A percentile compares a stretch with the other conserved stretches of the same genome.
Conservation (phyloP, 2,888 invertebrate genomes). For the Sericinus montela region DNA sequence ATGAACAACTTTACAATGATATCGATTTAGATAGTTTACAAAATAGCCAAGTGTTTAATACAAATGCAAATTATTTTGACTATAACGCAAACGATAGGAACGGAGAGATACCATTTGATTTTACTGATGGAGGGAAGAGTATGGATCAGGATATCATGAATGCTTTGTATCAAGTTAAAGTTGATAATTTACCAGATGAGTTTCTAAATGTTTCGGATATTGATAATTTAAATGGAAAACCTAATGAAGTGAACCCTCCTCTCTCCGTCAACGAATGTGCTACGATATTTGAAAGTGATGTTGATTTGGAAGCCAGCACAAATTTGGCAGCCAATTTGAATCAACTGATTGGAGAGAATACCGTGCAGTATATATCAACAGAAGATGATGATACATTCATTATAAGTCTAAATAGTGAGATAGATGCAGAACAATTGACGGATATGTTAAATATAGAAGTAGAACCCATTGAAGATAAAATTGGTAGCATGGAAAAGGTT, state of each 20-base stretch:
- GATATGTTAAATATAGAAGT: slow-evolving; percentile 68
- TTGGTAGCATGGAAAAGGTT: slow-evolving; percentile 14
- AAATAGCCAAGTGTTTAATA: slow-evolving; percentile 55
- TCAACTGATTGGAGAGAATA: slow-evolving; percentile 68
- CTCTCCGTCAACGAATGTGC: slow-evolving; percentile 63
- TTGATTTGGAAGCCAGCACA: slow-evolving; percentile 67
- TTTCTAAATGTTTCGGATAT: slow-evolving; percentile 46
- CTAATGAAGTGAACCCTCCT: slow-evolving; percentile 33
- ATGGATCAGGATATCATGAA: slow-evolving; percentile 66
- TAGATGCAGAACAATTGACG: slow-evolving; percentile 64
- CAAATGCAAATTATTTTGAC: slow-evolving; percentile 48
- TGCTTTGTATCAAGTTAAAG: slow-evolving; percentile 50
- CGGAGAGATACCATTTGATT: slow-evolving; percentile 55
- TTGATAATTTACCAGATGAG: slow-evolving; percentile 54
- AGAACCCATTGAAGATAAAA: slow-evolving; percentile 34
- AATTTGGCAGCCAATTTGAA: slow-evolving; percentile 69
- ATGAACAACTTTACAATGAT: slow-evolving; percentile 64
- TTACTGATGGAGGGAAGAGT: slow-evolving; percentile 44
- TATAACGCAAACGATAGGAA: slow-evolving; percentile 42
- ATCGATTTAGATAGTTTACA: slow-evolving; percentile 66
- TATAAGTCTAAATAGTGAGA: slow-evolving; percentile 67
- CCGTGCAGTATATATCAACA: slow-evolving; percentile 67
- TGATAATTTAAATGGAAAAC: slow-evolving; percentile 29
- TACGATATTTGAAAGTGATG: slow-evolving; percentile 71
- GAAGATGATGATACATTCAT: slow-evolving; percentile 73